These are phyloP conservation scores for Xestia xanthographa DNA, from an alignment of 2,888 invertebrate species.

Conservation along the genomic window DNA sequence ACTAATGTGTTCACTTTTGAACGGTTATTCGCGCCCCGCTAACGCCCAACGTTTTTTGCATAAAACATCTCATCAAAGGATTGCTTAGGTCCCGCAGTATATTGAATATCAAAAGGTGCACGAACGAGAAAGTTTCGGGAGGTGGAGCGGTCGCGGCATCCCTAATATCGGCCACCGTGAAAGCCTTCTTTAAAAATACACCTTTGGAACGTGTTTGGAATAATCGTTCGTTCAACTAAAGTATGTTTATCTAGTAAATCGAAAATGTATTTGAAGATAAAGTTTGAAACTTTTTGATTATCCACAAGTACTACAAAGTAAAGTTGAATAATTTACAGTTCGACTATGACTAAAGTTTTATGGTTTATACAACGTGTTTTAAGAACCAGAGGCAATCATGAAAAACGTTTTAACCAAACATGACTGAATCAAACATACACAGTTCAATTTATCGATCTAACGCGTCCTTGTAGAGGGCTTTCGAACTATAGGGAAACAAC, in stretches of 20 bases:
- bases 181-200: slow-evolving; percentile 89
- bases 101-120: slow-evolving; percentile 91
- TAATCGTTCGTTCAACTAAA: slow-evolving; percentile 77
- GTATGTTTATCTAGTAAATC: slow-evolving; percentile 70
- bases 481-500: slow-evolving; percentile 21
- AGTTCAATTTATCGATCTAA: slow-evolving; percentile 31
- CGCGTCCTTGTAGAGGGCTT: slow-evolving; percentile 24
- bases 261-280: slow-evolving; percentile 68
- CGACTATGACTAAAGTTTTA: slow-evolving; percentile 10
- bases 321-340: slow-evolving; percentile 21
- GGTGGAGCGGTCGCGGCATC: slow-evolving; percentile 82
- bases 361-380: slow-evolving; percentile 13
- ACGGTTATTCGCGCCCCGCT: slow-evolving; percentile 89
- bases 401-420: slow-evolving; percentile 10
- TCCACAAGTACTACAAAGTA: slow-evolving; percentile 4
- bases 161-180: slow-evolving; percentile 86
- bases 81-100: slow-evolving; percentile 89
- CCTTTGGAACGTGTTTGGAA: slow-evolving; percentile 88
- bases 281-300: slow-evolving; percentile 53
- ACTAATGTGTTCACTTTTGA: slow-evolving; percentile 90
- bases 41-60: slow-evolving; percentile 90
- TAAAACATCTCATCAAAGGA: slow-evolving; percentile 91
- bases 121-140: slow-evolving; percentile 85
- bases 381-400: slow-evolving; percentile 1
- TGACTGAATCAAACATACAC: not conserved